Base-by-base conservation (phyloP, 92 coral and sea anemone genomes). In the Blastomussa wellsi region DNA sequence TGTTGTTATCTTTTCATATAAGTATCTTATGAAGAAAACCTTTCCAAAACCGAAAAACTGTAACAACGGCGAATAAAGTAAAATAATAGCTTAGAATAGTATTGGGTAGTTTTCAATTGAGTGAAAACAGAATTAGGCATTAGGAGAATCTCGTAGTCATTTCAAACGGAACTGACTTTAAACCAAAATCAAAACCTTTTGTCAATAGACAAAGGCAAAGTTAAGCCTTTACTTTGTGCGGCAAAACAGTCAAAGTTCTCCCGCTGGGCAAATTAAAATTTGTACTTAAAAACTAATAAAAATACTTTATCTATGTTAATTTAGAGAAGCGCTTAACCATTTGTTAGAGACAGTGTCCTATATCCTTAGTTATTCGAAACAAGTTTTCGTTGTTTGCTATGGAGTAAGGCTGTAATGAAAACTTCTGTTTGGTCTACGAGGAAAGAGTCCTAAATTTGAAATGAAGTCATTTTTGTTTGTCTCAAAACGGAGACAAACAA, bases 201-300 rank as follows among this genome's bases (percentile, higher is more conserved):
- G 48, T 79, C n/a, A 11, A 14, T 7, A 7, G 24, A 62, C 51
- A 79, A 60, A 29, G 39, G 72, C n/a, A 15, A n/a, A 28, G 51
- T 78, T 77, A 77, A 78, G 53, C 71, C 53, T 14, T n/a, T 79
- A 79, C 82, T 22, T 36, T 36, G 55, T 62, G 73, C 72, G 82
- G 72, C 52, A 79, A 79, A 62, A 7, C 47, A 24, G n/a, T 47
- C 36, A 62, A 79, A 60, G 51, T 62, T 41, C 15, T 64, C 72
- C 48, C 28, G 17, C 71, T 59, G 33, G 20, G 52, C 49, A 68
- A 62, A 64, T 64, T 79, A 33, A 79, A 60, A 37, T 57, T 37
- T 24, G 13, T 11, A 17, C 26, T 77, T 24, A 52, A 20, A 33
- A 35, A 57, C 26, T 55, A 57, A 74, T 74, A 74, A 74, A 57